A percentile compares a stretch with the other conserved stretches of the same genome.
Evolutionary conservation across 2,888 invertebrate genomes (phyloP).

Genomic region (Macrophya alboannulata): DNA sequence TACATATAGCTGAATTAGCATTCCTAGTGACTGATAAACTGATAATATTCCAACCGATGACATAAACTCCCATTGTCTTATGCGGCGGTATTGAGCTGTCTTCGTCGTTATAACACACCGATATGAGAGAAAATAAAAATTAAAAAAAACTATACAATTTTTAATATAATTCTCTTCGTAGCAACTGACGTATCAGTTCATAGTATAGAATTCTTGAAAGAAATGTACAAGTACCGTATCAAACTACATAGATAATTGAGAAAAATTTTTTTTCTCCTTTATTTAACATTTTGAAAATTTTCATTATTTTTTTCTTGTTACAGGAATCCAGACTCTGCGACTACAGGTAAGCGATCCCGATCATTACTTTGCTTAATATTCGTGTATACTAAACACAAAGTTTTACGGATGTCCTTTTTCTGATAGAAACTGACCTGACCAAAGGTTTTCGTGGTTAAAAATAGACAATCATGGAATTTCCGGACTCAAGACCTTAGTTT

Average conservation of each 20-base stretch:
- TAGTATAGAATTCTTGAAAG: too few relatives aligned
- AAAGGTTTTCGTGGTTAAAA: neutral
- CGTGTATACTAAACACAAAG: too few relatives aligned
- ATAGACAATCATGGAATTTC: slow-evolving; percentile 23
- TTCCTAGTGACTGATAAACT: slow-evolving; percentile 38
- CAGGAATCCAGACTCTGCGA: slow-evolving; percentile 69
- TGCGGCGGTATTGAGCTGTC: slow-evolving; percentile 15
- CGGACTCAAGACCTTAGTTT: neutral
- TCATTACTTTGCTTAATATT: neutral
- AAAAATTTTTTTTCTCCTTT: neutral
- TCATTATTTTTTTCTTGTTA: slow-evolving; percentile 62
- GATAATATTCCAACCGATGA: slow-evolving; percentile 39
- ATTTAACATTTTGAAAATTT: neutral
- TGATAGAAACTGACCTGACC: slow-evolving; percentile 11
- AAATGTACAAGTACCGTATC: too few relatives aligned
- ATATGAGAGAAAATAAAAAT: neutral
- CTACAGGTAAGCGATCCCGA: slow-evolving; percentile 66
- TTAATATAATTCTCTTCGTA: neutral
- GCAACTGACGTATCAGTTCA: too few relatives aligned
- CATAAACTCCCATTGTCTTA: slow-evolving; percentile 23
- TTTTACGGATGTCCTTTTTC: neutral
- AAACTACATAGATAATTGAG: neutral
- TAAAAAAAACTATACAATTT: neutral
- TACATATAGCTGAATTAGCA: slow-evolving; percentile 35
- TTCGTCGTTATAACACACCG: neutral